Conservation (phyloP, 2,888 invertebrate genomes). For the Chironomus riparius region DNA sequence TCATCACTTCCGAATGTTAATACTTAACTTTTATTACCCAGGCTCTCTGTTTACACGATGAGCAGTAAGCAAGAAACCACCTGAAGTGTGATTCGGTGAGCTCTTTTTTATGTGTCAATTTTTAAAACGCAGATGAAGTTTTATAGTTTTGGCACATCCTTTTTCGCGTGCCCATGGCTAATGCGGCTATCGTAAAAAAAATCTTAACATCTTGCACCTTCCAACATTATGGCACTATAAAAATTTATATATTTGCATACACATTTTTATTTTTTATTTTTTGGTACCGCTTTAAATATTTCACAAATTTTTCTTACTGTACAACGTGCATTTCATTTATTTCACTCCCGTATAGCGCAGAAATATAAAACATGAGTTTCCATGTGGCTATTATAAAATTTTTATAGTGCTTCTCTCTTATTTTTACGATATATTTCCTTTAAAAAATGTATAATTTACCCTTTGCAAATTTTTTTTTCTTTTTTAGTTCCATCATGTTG, state of each 20-base stretch:
- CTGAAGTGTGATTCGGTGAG: not conserved
- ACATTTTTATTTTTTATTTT: too few relatives aligned
- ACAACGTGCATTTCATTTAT: not conserved
- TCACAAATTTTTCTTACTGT: not conserved
- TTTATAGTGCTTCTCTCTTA: not conserved
- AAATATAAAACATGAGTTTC: not conserved
- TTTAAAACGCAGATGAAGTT: constrained; percentile 19
- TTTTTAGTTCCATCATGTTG: too few relatives aligned
- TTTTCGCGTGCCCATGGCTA: constrained; percentile 4
- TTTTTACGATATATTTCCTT: not conserved
- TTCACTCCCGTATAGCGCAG: not conserved
- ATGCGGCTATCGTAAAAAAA: not conserved
- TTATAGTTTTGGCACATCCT: constrained; percentile 20
- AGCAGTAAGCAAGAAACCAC: not conserved
- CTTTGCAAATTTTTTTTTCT: too few relatives aligned
- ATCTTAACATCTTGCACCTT: not conserved
- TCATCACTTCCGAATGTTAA: not conserved
- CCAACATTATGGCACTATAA: not conserved
- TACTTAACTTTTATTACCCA: not conserved
- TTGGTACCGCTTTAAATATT: not conserved
- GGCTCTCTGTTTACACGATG: not conserved
- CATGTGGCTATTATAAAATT: not conserved
- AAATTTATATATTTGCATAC: constrained; percentile 1
- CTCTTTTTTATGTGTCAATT: constrained; percentile 21
- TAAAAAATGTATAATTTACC: not conserved